A percentile compares a stretch with the other conserved stretches of the same genome.
These are phyloP conservation scores for Cinclus mexicanus DNA, from an alignment of 2,113 vertebrate genomes.

Conservation along the genomic window DNA sequence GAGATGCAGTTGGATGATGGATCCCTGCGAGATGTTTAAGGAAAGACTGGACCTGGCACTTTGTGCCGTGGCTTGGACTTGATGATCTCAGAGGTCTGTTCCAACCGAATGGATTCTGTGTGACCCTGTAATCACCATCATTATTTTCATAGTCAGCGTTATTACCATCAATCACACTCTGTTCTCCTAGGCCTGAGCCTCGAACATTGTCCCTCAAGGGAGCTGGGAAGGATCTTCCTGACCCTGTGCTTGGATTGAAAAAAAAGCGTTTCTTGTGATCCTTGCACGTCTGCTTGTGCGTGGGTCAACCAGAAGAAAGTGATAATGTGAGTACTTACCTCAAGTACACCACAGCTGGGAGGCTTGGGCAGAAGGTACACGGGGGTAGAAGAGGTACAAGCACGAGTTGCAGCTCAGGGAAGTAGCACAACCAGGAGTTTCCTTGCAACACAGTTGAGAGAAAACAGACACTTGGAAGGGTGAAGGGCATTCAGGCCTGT, in stretches of 20 bases:
- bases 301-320: not conserved
- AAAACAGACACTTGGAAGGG: rapidly evolving
- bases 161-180: not conserved
- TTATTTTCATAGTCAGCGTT: not conserved
- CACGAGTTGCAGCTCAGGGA: rapidly evolving
- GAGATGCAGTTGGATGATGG: not conserved
- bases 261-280: rapidly evolving
- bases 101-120: not conserved
- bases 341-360: not conserved
- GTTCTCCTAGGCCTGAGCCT: rapidly evolving
- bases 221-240: not conserved
- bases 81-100: not conserved
- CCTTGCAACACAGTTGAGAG: rapidly evolving
- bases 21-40: not conserved
- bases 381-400: not conserved
- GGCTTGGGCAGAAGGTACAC: rapidly evolving
- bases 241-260: not conserved
- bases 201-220: not conserved
- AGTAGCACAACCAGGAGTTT: not conserved
- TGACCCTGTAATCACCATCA: too few relatives aligned
- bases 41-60: not conserved
- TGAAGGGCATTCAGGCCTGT: not conserved
- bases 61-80: not conserved
- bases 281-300: rapidly evolving
- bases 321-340: rapidly evolving